A percentile compares a stretch with the other conserved stretches of the same genome.
Conservation (phyloP, 2,113 vertebrate genomes). For the Asarcornis scutulata region DNA sequence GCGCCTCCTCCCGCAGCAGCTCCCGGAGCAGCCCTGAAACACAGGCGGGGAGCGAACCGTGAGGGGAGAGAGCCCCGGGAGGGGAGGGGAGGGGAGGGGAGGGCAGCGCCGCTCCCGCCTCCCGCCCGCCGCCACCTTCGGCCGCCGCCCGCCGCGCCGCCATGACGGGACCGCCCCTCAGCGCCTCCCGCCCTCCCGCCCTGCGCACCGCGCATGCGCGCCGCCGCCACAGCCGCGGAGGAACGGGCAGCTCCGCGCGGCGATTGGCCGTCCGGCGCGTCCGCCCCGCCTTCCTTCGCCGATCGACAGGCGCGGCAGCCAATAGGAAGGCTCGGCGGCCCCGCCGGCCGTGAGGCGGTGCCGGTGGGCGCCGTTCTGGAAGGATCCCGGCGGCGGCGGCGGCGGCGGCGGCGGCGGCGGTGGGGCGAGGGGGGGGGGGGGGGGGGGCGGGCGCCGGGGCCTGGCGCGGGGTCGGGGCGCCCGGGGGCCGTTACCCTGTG, state of each 20-base stretch:
- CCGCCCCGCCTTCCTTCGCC: rapidly evolving
- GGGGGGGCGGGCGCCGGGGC: neutral
- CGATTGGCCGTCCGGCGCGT: rapidly evolving
- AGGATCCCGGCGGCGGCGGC: neutral
- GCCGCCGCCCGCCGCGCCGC: too few relatives aligned
- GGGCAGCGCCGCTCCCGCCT: too few relatives aligned
- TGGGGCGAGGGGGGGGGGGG: neutral
- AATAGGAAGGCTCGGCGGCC: neutral
- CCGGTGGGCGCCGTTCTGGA: neutral
- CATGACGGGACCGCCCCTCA: too few relatives aligned
- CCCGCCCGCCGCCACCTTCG: too few relatives aligned
- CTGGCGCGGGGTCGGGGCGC: too few relatives aligned
- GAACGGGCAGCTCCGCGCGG: too few relatives aligned
- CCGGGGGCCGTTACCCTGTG: too few relatives aligned
- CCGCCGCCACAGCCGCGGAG: neutral
- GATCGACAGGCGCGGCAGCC: neutral
- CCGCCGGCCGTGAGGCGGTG: too few relatives aligned
- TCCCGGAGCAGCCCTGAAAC: constrained; percentile 77
- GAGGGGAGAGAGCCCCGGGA: rapidly evolving
- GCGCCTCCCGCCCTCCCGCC: neutral
- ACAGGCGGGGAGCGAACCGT: neutral
- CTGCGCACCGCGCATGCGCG: neutral
- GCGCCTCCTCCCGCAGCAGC: constrained; percentile 69
- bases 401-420: too few relatives aligned
- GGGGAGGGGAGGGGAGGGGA: neutral